Conservation (phyloP, 2,113 vertebrate genomes). For the Pampusana beccarii region DNA sequence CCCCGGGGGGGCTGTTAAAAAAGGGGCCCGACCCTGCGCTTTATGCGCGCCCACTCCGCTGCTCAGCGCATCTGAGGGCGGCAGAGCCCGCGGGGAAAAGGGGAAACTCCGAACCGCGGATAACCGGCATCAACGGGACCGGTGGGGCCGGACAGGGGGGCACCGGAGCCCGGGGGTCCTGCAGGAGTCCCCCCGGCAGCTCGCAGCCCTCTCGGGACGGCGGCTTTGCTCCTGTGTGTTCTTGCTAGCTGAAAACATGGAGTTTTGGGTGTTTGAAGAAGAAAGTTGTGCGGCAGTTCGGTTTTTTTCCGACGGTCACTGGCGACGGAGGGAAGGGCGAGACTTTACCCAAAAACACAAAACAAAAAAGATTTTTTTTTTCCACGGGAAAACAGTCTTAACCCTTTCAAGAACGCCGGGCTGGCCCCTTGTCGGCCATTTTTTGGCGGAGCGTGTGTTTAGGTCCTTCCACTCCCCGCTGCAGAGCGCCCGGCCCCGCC, state of each 20-base stretch:
- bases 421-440: constrained; percentile 10
- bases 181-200: neutral
- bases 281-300: neutral
- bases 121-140: neutral
- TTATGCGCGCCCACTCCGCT: neutral
- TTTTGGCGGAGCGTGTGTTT: neutral
- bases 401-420: neutral
- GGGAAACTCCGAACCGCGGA: neutral
- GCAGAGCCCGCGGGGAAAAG: neutral
- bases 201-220: neutral
- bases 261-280: neutral
- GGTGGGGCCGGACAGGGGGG: neutral
- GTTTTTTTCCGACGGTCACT: neutral
- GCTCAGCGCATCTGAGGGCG: neutral
- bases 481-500: neutral
- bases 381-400: rapidly evolving
- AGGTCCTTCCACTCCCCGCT: neutral
- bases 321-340: neutral
- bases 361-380: neutral
- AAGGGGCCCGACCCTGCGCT: neutral
- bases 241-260: neutral
- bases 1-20: neutral
- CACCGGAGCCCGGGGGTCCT: too few relatives aligned
- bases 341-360: neutral
- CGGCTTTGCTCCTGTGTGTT: neutral